Base-by-base conservation (phyloP, 1,140 invertebrate genomes). In the Charaxes varanes region DNA sequence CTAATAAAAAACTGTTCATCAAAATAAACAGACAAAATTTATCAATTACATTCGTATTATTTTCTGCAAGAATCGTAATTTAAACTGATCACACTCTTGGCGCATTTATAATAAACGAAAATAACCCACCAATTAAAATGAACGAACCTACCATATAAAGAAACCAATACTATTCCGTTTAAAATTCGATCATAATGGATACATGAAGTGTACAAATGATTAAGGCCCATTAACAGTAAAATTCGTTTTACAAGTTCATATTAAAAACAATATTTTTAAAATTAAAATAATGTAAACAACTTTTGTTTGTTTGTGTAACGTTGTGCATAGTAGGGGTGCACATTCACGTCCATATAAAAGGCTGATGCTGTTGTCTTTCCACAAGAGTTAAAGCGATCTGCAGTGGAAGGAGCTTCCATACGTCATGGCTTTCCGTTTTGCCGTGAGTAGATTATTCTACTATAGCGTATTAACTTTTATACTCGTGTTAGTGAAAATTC, bases 311-410 rank as follows among this genome's bases (percentile, higher is more conserved):
- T 30, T 23, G 30, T 35, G 35, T 28, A 41, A 30, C 35, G 28
- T 11, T 17, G 35, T 23, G 35, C 17, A 37, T 36, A 44, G 48
- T 52, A 73, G 70, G 69, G 70, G 70, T 70, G 54, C 22, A 67
- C 73, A 53, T 74, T 78, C 73, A 73, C 73, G 61, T 60, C 59
- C 38, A 65, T 78, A 78, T 78, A 78, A 62, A 78, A 78, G 70
- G 53, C 62, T 7, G 37, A 24, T 21, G 22, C 28, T 18, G 5
- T 23, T 15, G 10, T 19, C 19, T 12, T n/a, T 37, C 30, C 15
- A 22, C 24, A 52, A 44, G 32, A 55, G 49, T 58, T 45, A 22
- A 48, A 35, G 26, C 40, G 31, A 30, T 35, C 27, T 14, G 43
- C 17, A 32, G 45, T 41, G 46, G 44, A 48, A 50, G 51, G 49